Conservation (phyloP, 2,113 vertebrate species). For the Aix galericulata region DNA sequence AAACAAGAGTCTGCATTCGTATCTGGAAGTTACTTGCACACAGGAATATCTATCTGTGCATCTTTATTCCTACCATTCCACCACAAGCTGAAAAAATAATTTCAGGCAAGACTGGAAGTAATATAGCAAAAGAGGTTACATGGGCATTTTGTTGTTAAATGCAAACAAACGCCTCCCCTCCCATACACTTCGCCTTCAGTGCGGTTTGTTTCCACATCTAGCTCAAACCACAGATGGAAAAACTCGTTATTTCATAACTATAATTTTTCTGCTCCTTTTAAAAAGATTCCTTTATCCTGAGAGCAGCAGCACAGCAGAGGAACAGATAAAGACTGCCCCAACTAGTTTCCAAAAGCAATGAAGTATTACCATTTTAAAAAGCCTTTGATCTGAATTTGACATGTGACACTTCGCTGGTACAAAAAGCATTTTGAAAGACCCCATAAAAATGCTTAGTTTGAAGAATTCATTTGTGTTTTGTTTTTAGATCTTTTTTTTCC, state of each 20-base stretch:
- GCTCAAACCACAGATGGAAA: not conserved
- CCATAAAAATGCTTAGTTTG: not conserved
- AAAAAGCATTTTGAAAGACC: constrained; percentile 6
- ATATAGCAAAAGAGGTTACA: not conserved
- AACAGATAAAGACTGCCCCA: not conserved
- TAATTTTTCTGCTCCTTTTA: not conserved
- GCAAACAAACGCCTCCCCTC: not conserved
- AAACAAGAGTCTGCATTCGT: not conserved
- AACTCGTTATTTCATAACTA: constrained; percentile 30
- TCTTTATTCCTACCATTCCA: not conserved
- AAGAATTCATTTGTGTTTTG: not conserved
- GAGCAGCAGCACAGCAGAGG: not conserved
- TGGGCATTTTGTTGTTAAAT: not conserved
- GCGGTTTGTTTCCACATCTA: not conserved
- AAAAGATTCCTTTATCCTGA: not conserved
- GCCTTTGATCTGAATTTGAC: constrained; percentile 3
- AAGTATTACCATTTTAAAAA: not conserved
- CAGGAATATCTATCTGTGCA: not conserved
- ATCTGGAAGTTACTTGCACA: not conserved
- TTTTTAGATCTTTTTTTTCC: not conserved
- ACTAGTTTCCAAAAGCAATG: not conserved
- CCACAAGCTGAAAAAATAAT: not conserved
- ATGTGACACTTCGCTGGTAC: not conserved
- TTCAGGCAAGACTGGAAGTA: not conserved
- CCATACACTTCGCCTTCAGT: not conserved